These are phyloP conservation scores for Diglossa cyanea DNA, from an alignment of 2,797 vertebrate genomes.

Conservation along the genomic window DNA sequence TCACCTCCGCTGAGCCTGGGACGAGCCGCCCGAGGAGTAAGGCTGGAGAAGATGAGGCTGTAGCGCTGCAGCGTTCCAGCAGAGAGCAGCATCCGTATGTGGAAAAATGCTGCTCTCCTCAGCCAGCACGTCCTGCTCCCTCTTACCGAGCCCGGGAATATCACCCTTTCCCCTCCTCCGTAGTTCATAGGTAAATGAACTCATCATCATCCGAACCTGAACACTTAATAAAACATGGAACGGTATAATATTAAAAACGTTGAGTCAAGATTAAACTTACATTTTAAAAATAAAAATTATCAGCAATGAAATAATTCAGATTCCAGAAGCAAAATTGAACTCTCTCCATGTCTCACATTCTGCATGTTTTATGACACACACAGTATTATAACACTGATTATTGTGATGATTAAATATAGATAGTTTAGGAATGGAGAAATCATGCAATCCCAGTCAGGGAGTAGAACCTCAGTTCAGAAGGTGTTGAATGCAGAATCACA, in stretches of 20 bases:
- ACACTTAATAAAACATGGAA: background rate
- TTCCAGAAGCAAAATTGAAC: background rate
- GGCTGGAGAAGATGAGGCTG: rapidly evolving
- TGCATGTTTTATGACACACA: background rate
- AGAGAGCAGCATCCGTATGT: conserved; percentile 38
- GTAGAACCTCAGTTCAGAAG: background rate
- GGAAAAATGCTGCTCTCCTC: background rate
- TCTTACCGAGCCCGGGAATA: background rate
- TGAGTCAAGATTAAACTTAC: background rate
- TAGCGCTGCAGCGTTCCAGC: background rate
- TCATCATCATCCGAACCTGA: background rate
- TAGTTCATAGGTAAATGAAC: background rate
- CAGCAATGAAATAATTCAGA: background rate
- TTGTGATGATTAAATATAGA: background rate
- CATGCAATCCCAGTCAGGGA: background rate
- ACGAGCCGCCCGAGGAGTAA: background rate
- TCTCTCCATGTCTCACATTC: background rate
- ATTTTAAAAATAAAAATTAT: background rate
- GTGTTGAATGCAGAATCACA: background rate
- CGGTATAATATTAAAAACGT: background rate
- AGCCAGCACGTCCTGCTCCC: background rate
- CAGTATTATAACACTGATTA: background rate
- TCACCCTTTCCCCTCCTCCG: background rate
- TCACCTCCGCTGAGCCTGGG: background rate
- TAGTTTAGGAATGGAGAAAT: background rate